Conservation (phyloP, 2,113 vertebrate species). For the Acinonyx jubatus region DNA sequence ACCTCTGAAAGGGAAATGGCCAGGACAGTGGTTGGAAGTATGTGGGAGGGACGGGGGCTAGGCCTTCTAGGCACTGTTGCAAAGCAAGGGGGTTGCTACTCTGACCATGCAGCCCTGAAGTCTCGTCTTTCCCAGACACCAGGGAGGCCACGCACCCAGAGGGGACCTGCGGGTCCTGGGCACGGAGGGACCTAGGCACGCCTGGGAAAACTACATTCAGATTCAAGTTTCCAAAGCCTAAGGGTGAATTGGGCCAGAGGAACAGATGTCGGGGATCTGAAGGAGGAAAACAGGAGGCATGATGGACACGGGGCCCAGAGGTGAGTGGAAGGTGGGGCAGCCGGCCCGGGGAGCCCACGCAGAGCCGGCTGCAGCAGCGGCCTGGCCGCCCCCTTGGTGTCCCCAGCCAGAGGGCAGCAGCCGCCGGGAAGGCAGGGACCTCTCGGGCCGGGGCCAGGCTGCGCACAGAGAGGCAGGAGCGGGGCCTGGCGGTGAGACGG, state of each 20-base stretch:
- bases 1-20: not conserved
- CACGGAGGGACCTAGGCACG: not conserved
- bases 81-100: not conserved
- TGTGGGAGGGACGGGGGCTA: not conserved
- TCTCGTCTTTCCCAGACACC: not conserved
- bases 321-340: not conserved
- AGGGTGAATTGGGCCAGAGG: not conserved
- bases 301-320: not conserved
- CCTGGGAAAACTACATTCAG: not conserved
- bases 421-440: not conserved
- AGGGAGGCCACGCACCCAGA: not conserved
- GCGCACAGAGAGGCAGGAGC: not conserved
- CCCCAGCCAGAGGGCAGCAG: not conserved
- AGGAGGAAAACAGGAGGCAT: not conserved
- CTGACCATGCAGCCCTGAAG: not conserved
- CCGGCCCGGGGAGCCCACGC: fast-evolving
- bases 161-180: not conserved
- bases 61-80: not conserved
- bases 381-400: not conserved
- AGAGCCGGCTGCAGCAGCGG: too few relatives aligned
- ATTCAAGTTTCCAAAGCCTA: not conserved
- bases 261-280: not conserved
- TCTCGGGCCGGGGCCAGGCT: not conserved
- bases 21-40: fast-evolving
- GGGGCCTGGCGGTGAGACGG: not conserved